A percentile compares a stretch with the other conserved stretches of the same genome.
These are phyloP conservation scores for Cantharis nigra DNA, from an alignment of 2,888 invertebrate species.

Conservation along the genomic window DNA sequence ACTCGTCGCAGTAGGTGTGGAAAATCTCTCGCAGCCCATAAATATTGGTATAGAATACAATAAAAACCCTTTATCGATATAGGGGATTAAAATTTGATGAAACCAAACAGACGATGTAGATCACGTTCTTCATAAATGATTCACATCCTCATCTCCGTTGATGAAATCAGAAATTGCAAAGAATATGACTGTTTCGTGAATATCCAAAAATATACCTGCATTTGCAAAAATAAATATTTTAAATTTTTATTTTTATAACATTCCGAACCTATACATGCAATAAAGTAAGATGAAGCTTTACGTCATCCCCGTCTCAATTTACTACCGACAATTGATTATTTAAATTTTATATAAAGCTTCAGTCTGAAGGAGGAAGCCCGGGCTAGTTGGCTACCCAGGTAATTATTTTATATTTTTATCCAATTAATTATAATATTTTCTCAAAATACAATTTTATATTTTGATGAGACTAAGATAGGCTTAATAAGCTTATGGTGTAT, in stretches of 20 bases:
- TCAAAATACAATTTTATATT: too few species aligned
- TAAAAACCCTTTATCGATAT: slow-evolving; percentile 44
- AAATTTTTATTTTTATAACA: neutral
- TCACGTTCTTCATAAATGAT: slow-evolving; percentile 42
- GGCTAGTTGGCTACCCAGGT: too few species aligned
- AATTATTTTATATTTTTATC: too few species aligned
- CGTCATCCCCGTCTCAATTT: neutral
- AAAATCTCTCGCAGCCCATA: slow-evolving; percentile 42
- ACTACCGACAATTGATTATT: neutral
- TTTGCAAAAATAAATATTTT: neutral
- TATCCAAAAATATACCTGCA: neutral
- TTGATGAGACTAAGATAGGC: too few species aligned
- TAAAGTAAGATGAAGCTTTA: neutral
- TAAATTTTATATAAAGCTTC: neutral
- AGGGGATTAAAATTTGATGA: slow-evolving; percentile 49
- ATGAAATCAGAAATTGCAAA: slow-evolving; percentile 25
- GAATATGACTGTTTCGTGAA: slow-evolving; percentile 18
- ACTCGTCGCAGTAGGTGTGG: slow-evolving; percentile 46
- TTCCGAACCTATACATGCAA: neutral
- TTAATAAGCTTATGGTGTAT: too few species aligned
- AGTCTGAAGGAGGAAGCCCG: too few species aligned
- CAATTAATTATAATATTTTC: too few species aligned
- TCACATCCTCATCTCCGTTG: slow-evolving; percentile 37
- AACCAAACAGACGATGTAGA: slow-evolving; percentile 38
- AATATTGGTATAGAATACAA: slow-evolving; percentile 41